phyloP scores from a whole-genome alignment of 2,888 invertebrate species.

The Calameuta pallipes region DNA sequence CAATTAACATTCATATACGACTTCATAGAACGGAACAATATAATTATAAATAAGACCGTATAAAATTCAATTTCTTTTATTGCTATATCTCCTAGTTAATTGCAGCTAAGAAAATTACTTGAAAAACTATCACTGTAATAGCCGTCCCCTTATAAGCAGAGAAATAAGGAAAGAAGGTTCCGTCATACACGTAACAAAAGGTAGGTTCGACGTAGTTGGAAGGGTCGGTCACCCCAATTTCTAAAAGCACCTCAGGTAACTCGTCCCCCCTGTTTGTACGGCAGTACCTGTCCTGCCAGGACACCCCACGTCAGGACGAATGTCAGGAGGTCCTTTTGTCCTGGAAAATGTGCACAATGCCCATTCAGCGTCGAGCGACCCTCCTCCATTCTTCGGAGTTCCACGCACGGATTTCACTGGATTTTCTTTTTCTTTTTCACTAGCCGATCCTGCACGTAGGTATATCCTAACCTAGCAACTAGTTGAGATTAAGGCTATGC shows the following conservation, averaged over 20 bases:
- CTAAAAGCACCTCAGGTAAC: conserved; percentile 35
- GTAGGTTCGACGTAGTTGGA: conserved; percentile 1
- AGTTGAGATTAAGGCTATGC: no score
- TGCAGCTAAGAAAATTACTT: conserved; percentile 6
- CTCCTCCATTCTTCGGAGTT: conserved; percentile 2
- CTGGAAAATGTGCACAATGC: conserved; percentile 40
- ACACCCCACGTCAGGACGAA: conserved; percentile 43
- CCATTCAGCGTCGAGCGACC: conserved; percentile 21
- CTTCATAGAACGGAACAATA: no score
- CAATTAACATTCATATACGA: no score
- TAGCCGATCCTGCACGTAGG: no score
- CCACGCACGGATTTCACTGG: conserved; percentile 8
- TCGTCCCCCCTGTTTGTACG: conserved; percentile 33
- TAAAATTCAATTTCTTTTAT: no score
- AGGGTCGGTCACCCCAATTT: conserved; percentile 11
- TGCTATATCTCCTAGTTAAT: no score
- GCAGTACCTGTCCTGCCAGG: conserved; percentile 41
- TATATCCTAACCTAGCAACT: no score
- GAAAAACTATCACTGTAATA: conserved; percentile 1
- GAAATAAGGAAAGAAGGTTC: no score
- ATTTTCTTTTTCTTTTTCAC: not conserved
- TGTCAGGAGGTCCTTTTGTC: conserved; percentile 41
- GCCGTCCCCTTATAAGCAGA: no score
- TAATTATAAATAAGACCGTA: no score
- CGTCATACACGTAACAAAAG: not conserved